These are phyloP conservation scores for Manis pentadactyla DNA, from an alignment of 2,797 vertebrate genomes.

Conservation along the genomic window DNA sequence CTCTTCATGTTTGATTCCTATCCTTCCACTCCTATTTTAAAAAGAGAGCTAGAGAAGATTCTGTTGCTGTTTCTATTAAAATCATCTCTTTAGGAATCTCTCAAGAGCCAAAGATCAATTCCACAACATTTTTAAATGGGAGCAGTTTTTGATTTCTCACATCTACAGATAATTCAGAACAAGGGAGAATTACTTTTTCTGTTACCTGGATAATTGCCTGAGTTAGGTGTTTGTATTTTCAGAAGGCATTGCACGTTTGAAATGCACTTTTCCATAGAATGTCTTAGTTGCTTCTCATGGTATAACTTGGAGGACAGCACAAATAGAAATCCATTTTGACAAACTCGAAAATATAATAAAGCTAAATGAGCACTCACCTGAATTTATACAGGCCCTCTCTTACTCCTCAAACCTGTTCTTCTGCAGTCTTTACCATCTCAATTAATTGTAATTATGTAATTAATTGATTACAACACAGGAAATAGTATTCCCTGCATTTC, in stretches of 20 bases:
- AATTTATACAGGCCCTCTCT: not conserved
- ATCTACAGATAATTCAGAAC: not conserved
- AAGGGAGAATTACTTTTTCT: not conserved
- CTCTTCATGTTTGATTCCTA: not conserved
- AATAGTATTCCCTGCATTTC: not conserved
- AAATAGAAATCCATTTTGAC: not conserved
- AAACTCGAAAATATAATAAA: conserved; percentile 4
- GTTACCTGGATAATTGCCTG: not conserved
- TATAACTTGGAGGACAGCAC: not conserved
- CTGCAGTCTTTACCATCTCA: not conserved
- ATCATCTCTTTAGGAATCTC: not conserved
- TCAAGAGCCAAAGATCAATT: not conserved
- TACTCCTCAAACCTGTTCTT: not conserved
- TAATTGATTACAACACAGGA: not conserved
- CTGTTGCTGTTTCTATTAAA: not conserved
- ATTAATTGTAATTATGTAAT: not conserved
- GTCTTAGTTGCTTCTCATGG: not conserved
- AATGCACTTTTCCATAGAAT: not conserved
- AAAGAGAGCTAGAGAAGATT: not conserved
- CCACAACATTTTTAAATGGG: not conserved
- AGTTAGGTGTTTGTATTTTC: not conserved
- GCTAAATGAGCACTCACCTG: not conserved
- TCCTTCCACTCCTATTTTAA: not conserved
- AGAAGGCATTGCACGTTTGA: not conserved
- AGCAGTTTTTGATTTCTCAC: not conserved